Base-by-base conservation (phyloP, 2,888 invertebrate genomes). In the Drosophila monieri region DNA sequence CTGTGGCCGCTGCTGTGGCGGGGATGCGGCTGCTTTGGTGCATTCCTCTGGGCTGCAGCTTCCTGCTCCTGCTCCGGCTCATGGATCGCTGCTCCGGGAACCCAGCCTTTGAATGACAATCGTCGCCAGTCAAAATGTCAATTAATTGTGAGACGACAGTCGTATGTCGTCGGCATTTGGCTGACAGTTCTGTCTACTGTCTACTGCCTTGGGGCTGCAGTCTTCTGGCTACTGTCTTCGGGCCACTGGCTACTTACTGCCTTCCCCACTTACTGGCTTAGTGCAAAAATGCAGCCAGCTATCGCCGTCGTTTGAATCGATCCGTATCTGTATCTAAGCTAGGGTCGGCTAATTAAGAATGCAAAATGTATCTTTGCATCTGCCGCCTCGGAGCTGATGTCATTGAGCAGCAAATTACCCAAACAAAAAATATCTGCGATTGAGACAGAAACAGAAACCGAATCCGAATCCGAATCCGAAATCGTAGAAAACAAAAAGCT, bases 81-180 rank as follows among this genome's bases (percentile, higher is more conserved):
- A 5, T 67, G 68, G 27, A 56, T 67, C 59, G 62, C 43, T 47
- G 58, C 5, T n/a, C 37, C 14, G 14, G 39, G 39, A 21, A 21
- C 15, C 43, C 53, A 9, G 61, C 58, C 62, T 70, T 77, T 86
- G 84, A 85, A 85, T 80, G 84, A 84, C 84, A 84, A 85, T 85
- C 84, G 84, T 80, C 73, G 79, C 71, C 79, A 78, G 80, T 85
- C 85, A 76, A 83, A 81, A 85, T 70, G 83, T 85, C 85, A 83
- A 83, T 83, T 83, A 85, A 76, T 74, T 85, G 85, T 83, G 78
- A 83, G 69, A 78, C 85, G 85, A 77, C 69, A 76, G 73, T 75
- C 72, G 75, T 73, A 73, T 73, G 83, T 83, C 81, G 77, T 54
- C 61, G 54, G 64, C 77, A 73, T 73, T 57, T 58, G 67, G 54